phyloP scores from a whole-genome alignment of 2,797 vertebrate species.

The Spondyliosoma cantharus region DNA sequence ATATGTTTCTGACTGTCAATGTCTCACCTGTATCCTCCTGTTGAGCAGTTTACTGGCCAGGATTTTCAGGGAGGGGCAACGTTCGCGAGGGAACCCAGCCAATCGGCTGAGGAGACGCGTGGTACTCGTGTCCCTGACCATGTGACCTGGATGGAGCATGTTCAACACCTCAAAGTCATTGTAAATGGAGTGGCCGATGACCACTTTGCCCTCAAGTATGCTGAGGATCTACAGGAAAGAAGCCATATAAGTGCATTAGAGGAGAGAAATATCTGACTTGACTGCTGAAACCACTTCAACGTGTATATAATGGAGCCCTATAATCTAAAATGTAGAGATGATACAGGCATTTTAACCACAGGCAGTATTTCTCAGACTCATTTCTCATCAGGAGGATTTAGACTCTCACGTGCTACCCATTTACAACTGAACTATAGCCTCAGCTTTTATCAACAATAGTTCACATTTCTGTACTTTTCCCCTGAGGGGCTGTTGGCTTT shows the following conservation, averaged over 20 bases:
- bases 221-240: slow-evolving; percentile 84
- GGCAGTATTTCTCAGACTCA: not conserved
- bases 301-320: no score
- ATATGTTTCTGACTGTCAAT: not conserved
- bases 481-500: not conserved
- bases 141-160: slow-evolving; percentile 84
- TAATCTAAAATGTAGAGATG: not conserved
- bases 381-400: not conserved
- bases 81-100: slow-evolving; percentile 69
- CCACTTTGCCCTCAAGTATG: slow-evolving; percentile 90
- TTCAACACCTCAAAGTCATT: slow-evolving; percentile 91
- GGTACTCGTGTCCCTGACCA: slow-evolving; percentile 89
- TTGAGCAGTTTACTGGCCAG: slow-evolving; percentile 87
- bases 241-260: not conserved
- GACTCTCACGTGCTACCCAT: not conserved
- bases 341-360: not conserved
- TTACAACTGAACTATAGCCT: not conserved
- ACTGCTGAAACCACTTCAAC: not conserved
- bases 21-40: slow-evolving; percentile 91
- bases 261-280: not conserved
- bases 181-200: slow-evolving; percentile 92
- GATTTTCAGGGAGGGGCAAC: slow-evolving; percentile 86
- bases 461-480: not conserved
- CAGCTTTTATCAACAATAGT: not conserved
- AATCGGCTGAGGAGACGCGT: slow-evolving; percentile 80